Conservation (phyloP, 2,888 invertebrate species). For the Epirrhoe tristata region DNA sequence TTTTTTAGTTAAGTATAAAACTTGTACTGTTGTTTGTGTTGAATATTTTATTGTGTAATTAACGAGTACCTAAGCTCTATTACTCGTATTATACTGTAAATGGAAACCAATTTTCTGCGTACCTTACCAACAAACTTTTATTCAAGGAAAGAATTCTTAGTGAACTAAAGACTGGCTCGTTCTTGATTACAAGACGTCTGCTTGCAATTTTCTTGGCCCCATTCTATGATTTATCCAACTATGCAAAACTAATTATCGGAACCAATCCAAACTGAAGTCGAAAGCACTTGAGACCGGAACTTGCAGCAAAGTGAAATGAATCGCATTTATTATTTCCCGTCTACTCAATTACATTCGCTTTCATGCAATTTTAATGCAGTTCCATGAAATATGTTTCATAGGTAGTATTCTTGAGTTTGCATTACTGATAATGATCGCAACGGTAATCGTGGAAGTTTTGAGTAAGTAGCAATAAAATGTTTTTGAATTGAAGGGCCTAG, state of each 20-base stretch:
- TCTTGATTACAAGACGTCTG: neutral
- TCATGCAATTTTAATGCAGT: constrained; percentile 50
- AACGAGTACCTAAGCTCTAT: neutral
- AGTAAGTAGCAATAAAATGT: neutral
- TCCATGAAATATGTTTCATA: constrained; percentile 50
- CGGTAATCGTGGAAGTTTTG: neutral
- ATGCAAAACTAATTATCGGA: constrained; percentile 44
- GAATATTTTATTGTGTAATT: neutral
- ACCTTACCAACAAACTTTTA: neutral
- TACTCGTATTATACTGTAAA: neutral
- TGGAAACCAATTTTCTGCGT: neutral
- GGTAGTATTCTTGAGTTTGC: constrained; percentile 23
- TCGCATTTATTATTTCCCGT: constrained; percentile 49
- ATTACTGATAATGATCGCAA: constrained; percentile 12
- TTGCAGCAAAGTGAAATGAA: constrained; percentile 49
- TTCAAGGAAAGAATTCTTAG: neutral
- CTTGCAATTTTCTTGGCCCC: neutral
- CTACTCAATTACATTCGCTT: constrained; percentile 50
- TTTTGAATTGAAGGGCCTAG: no score
- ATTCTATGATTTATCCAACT: constrained; percentile 12
- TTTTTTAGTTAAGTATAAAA: neutral
- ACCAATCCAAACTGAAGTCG: constrained; percentile 47
- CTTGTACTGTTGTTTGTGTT: no score
- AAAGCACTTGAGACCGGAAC: constrained; percentile 44
- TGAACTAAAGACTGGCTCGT: neutral